Evolutionary conservation across 1,140 invertebrate species (phyloP).

Genomic region (Ceratitis capitata): DNA sequence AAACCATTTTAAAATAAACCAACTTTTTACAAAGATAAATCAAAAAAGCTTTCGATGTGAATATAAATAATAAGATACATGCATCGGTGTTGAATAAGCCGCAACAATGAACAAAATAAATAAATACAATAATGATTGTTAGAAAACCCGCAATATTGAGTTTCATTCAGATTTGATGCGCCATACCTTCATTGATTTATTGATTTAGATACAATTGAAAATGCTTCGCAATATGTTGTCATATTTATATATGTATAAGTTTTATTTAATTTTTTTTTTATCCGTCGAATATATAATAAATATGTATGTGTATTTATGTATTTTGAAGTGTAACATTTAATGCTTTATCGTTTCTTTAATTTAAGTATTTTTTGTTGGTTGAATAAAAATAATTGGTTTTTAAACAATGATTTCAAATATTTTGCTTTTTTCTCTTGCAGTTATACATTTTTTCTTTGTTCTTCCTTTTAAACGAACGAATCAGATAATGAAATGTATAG

Average conservation of each 20-base stretch:
- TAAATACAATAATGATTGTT: slow-evolving; percentile 2
- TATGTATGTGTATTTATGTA: slow-evolving; percentile 21
- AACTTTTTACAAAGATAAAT: background rate
- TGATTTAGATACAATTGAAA: background rate
- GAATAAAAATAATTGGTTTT: slow-evolving; percentile 9
- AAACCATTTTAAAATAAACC: too few relatives aligned
- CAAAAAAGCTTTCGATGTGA: slow-evolving; percentile 21
- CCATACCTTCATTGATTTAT: background rate
- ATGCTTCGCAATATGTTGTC: background rate
- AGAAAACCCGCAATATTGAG: background rate
- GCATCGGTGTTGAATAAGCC: background rate
- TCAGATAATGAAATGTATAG: background rate
- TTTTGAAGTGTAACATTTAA: background rate
- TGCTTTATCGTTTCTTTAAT: slow-evolving; percentile 15
- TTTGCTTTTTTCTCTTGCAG: background rate
- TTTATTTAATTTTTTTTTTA: background rate
- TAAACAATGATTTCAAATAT: background rate
- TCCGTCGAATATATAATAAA: slow-evolving; percentile 24
- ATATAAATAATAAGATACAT: background rate
- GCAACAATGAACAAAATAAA: slow-evolving; percentile 68
- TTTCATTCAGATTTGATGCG: background rate
- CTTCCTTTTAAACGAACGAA: background rate
- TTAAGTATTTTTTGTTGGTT: background rate
- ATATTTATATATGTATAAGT: background rate
- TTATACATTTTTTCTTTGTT: background rate